These are phyloP conservation scores for Copidosoma floridanum DNA, from an alignment of 1,140 invertebrate species.

Conservation along the genomic window DNA sequence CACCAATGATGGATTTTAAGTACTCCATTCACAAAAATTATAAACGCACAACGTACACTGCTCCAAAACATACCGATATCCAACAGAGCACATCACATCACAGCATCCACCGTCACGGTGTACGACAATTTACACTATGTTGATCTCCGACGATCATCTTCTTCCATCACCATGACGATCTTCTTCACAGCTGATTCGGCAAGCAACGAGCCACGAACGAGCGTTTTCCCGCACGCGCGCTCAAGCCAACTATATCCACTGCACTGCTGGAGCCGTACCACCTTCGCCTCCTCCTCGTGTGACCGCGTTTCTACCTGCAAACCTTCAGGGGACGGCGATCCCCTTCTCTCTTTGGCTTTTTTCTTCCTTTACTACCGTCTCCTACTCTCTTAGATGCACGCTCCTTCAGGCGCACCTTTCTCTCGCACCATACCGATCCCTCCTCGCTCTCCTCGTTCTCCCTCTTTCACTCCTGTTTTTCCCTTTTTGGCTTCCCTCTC, in stretches of 20 bases:
- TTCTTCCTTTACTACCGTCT: background rate
- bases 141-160: no score
- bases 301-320: conserved; percentile 21
- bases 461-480: background rate
- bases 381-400: background rate
- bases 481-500: background rate
- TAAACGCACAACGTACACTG: no score
- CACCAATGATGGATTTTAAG: no score
- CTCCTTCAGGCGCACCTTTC: no score
- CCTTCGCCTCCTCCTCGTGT: background rate
- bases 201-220: background rate
- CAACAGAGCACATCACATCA: no score
- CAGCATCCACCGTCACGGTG: no score
- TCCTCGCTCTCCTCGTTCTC: background rate
- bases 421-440: background rate
- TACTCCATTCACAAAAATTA: no score
- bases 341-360: background rate
- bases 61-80: no score
- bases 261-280: no score
- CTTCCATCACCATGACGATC: no score
- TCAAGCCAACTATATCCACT: background rate
- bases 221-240: background rate
- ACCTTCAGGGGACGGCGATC: background rate
- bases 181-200: no score
- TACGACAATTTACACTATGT: no score